Conservation (phyloP, 2,797 vertebrate genomes). For the Lepilemur ruficaudatus region DNA sequence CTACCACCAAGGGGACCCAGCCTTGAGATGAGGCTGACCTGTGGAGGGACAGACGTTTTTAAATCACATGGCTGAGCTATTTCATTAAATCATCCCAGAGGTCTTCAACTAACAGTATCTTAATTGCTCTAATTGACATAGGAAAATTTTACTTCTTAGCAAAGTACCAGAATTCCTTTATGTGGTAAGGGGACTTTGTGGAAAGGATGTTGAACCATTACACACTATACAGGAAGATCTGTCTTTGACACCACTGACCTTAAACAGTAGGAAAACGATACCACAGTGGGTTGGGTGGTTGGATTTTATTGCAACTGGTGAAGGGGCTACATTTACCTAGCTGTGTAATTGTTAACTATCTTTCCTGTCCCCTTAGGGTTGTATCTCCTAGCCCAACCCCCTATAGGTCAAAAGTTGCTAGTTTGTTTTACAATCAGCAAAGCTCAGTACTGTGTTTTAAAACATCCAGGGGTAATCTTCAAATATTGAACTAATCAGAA, state of each 20-base stretch:
- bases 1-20: background rate
- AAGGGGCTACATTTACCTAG: background rate
- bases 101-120: background rate
- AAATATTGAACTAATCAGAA: background rate
- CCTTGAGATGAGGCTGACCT: background rate
- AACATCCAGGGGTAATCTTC: background rate
- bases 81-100: background rate
- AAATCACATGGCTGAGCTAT: background rate
- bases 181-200: background rate
- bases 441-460: background rate
- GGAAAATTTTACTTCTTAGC: background rate
- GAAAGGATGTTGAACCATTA: background rate
- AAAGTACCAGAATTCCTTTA: background rate
- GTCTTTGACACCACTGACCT: background rate
- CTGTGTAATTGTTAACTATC: background rate
- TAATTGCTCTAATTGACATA: background rate
- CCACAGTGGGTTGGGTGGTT: background rate
- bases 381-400: background rate
- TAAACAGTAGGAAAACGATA: background rate
- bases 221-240: background rate
- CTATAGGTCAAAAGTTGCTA: background rate
- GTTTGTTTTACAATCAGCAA: background rate
- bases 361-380: background rate
- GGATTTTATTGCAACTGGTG: background rate
- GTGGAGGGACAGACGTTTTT: background rate